phyloP scores from a whole-genome alignment of 2,888 invertebrate species.

The Spodoptera exigua region DNA sequence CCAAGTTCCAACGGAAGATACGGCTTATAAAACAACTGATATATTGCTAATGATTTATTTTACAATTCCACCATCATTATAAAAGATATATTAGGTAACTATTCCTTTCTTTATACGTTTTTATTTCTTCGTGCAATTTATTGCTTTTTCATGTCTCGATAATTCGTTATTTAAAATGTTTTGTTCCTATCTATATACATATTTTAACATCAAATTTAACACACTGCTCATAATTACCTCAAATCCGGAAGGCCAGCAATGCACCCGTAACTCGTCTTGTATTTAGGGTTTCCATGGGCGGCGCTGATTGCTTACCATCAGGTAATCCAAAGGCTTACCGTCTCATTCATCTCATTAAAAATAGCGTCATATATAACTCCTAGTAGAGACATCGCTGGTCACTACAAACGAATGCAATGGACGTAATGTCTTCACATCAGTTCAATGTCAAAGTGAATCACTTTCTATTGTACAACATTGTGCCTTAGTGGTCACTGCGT shows the following conservation, averaged over 20 bases:
- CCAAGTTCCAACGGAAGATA: conserved; percentile 26
- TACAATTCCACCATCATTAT: conserved; percentile 8
- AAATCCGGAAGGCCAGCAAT: no score
- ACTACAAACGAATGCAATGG: conserved; percentile 30
- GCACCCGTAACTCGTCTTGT: no score
- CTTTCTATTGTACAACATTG: conserved; percentile 58
- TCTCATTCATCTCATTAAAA: conserved; percentile 2
- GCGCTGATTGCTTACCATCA: no score
- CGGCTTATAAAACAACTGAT: conserved; percentile 32
- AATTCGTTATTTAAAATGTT: no score
- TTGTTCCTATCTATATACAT: no score
- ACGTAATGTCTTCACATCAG: conserved; percentile 30
- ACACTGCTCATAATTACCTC: no score
- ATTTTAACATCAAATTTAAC: no score
- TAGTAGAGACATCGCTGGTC: conserved; percentile 36
- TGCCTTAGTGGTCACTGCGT: neutral
- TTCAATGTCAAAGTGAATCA: conserved; percentile 58
- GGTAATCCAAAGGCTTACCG: no score
- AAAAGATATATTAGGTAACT: conserved; percentile 6
- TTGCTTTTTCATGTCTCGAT: no score
- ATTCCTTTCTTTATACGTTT: conserved; percentile 14
- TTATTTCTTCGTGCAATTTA: neutral
- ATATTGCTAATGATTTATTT: conserved; percentile 30
- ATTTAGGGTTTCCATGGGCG: no score
- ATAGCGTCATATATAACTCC: conserved; percentile 8